phyloP scores from a whole-genome alignment of 2,797 vertebrate species.

The Loris lydekkerianus region DNA sequence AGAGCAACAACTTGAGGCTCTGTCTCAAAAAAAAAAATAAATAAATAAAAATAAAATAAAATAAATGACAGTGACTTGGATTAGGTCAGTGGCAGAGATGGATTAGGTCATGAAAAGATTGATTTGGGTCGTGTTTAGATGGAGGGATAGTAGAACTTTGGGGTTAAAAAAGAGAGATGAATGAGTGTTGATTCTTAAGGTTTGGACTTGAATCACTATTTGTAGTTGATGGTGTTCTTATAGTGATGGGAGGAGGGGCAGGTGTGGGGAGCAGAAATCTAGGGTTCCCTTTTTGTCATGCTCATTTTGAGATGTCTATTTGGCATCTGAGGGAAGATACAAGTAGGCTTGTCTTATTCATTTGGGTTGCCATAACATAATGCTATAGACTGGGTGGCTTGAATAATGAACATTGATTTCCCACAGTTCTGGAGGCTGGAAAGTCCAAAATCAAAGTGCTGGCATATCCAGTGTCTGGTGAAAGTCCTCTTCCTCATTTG shows the following conservation, averaged over 20 bases:
- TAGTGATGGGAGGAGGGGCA: not conserved
- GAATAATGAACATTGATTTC: not conserved
- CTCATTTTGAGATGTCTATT: not conserved
- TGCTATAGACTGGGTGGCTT: not conserved
- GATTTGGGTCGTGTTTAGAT: not conserved
- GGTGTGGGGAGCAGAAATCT: not conserved
- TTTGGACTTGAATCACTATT: not conserved
- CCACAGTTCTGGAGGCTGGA: not conserved
- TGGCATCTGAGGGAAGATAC: not conserved
- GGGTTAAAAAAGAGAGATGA: not conserved
- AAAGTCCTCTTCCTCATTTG: not conserved
- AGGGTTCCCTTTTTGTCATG: not conserved
- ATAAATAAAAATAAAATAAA: too few species aligned
- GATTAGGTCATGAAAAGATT: not conserved
- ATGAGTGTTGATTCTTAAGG: not conserved
- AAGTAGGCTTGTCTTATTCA: not conserved
- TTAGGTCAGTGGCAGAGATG: not conserved
- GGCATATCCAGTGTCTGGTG: not conserved
- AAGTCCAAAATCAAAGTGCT: not conserved
- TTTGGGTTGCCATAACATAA: not conserved
- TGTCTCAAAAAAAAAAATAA: too few species aligned
- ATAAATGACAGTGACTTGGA: not conserved
- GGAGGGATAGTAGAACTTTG: not conserved
- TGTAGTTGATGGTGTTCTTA: not conserved
- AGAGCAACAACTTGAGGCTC: too few species aligned